Conservation (phyloP, 2,797 vertebrate genomes). For the Enteromius thamalakanensis region DNA sequence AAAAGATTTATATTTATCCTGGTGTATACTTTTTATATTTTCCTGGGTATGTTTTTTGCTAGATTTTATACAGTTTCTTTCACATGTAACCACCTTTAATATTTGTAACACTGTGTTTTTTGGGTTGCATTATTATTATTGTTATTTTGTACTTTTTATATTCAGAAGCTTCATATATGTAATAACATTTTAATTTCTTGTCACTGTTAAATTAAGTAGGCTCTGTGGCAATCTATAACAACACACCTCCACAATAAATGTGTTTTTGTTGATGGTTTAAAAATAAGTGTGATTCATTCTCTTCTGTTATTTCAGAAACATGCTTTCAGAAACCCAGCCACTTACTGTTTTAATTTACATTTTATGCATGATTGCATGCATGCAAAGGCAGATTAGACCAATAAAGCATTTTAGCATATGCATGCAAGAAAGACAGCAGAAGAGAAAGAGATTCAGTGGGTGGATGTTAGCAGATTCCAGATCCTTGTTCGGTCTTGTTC, state of each 20-base stretch:
- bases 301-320: background rate
- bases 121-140: background rate
- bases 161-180: slow-evolving; percentile 3
- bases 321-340: background rate
- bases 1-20: slow-evolving; percentile 61
- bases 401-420: slow-evolving; percentile 1
- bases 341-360: slow-evolving; percentile 21
- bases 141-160: slow-evolving; percentile 33
- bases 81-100: slow-evolving; percentile 28
- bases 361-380: slow-evolving; percentile 15
- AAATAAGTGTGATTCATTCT: background rate
- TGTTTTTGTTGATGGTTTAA: slow-evolving; percentile 30
- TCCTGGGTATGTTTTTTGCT: slow-evolving; percentile 51
- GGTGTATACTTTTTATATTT: slow-evolving; percentile 52
- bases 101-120: background rate
- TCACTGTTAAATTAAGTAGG: background rate
- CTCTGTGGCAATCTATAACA: background rate
- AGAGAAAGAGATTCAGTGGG: slow-evolving; percentile 41
- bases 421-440: background rate
- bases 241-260: slow-evolving; percentile 29
- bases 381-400: background rate
- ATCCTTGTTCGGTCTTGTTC: slow-evolving; percentile 80
- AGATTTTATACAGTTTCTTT: slow-evolving; percentile 54
- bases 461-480: slow-evolving; percentile 72
- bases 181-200: slow-evolving; percentile 16